These are phyloP conservation scores for Anisognathus igniventris DNA, from an alignment of 2,797 vertebrate species.

Conservation along the genomic window DNA sequence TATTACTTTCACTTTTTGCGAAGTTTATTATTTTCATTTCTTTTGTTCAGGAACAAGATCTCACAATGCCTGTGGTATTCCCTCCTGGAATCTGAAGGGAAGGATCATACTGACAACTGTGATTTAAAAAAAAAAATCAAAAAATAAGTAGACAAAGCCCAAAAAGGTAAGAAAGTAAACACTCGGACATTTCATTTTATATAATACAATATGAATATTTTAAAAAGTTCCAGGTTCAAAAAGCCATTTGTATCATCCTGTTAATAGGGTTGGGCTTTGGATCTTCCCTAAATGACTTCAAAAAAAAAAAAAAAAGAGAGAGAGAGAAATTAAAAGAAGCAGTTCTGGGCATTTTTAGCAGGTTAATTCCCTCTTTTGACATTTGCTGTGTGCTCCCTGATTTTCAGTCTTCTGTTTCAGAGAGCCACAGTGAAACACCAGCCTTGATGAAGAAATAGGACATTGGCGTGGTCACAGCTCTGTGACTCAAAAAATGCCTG, in stretches of 20 bases:
- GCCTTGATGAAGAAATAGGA: background rate
- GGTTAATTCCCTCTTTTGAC: background rate
- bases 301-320: background rate
- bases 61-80: background rate
- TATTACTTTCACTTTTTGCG: background rate
- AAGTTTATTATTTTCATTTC: background rate
- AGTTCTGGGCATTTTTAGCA: background rate
- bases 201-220: background rate
- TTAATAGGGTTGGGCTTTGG: background rate
- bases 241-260: rapidly evolving
- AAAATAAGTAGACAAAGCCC: background rate
- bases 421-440: background rate
- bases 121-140: background rate
- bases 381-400: background rate
- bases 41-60: background rate
- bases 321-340: background rate
- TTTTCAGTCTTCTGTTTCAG: background rate
- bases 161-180: background rate
- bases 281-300: background rate
- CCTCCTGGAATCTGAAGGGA: background rate
- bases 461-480: background rate
- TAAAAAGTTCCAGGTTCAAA: background rate
- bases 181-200: rapidly evolving
- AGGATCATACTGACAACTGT: background rate
- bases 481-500: background rate